Base-by-base conservation (phyloP, 2,888 invertebrate genomes). In the Spodoptera littoralis region DNA sequence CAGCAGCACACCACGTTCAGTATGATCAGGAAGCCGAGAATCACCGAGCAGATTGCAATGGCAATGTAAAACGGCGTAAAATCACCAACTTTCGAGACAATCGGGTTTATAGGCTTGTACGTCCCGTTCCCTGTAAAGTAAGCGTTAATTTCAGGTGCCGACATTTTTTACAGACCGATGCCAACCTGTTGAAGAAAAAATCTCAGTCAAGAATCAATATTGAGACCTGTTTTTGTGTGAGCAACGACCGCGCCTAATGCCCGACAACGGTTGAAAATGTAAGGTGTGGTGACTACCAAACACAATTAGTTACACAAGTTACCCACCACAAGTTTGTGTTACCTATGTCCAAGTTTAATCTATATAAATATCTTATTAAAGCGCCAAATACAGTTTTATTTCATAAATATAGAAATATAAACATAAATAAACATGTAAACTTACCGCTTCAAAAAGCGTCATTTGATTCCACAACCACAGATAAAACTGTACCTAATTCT, bases 61-160 rank as follows among this genome's bases (percentile, higher is more conserved):
- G 96, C 96, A 78, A 97, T 96, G 94, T 98, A 98, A 93, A 98
- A 98, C 50, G 97, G 96, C n/a, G 97, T 96, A 86, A 97, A 98
- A 90, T 98, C 97, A 66, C 97, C 97, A 45, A 92, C 84, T 79
- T 83, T 84, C 13, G 90, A 89, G 27, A 89, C 58, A 52, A 90
- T 68, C 9, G 90, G 92, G 76, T 91, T 92, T 82, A 91, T 82
- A 58, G 86, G 72, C 82, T 86, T 88, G 82, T 90, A 92, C 11
- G 92, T 92, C 64, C 85, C 91, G 83, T 93, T 92, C 70, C 87
- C 92, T 90, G 92, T 84, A 92, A 93, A 92, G 88, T 87, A 92
- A 90, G 85, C 71, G 83, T 88, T 88, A 84, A 83, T 74, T 89
- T 93, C 91, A 92, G 87, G 87, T 81, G 85, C 84, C 88, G 92